Percentiles rank a stretch among this genome's conserved stretches.
phyloP scores from a whole-genome alignment of 2,797 vertebrate genomes.

The Coreius guichenoti region DNA sequence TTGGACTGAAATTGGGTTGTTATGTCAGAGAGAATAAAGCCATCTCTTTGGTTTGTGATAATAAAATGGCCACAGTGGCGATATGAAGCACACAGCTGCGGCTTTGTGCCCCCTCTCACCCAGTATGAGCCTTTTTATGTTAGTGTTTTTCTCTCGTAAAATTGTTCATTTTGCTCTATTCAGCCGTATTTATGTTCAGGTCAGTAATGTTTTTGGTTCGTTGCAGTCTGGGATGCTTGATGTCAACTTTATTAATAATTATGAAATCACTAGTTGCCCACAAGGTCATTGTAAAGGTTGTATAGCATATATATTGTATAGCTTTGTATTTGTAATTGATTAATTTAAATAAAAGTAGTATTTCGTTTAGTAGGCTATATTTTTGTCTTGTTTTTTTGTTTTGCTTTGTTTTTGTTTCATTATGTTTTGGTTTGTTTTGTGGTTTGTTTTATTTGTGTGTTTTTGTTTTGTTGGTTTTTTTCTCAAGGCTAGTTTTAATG shows the following conservation, averaged over 20 bases:
- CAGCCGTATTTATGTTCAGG: background rate
- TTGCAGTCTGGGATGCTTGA: slow-evolving; percentile 5
- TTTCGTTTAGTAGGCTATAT: background rate
- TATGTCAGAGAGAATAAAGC: slow-evolving; percentile 69
- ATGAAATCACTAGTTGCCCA: background rate
- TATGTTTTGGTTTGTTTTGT: background rate
- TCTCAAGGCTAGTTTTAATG: background rate
- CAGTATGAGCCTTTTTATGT: slow-evolving; percentile 18
- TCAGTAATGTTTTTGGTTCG: background rate
- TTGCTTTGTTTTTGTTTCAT: too few species aligned
- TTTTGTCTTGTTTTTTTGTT: background rate
- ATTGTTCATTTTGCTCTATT: slow-evolving; percentile 5
- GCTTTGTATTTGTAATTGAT: background rate
- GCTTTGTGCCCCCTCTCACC: background rate
- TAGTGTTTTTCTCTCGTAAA: background rate
- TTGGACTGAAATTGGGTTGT: slow-evolving; percentile 67
- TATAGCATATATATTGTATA: background rate
- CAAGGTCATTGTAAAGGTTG: background rate
- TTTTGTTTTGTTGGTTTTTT: background rate
- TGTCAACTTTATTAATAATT: background rate
- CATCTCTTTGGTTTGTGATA: slow-evolving; percentile 59
- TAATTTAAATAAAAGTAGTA: too few species aligned
- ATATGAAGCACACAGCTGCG: slow-evolving; percentile 12
- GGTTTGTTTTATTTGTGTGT: background rate
- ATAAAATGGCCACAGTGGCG: slow-evolving; percentile 26